These are phyloP conservation scores for Lucilia cuprina DNA, from an alignment of 1,140 invertebrate species.

Conservation along the genomic window DNA sequence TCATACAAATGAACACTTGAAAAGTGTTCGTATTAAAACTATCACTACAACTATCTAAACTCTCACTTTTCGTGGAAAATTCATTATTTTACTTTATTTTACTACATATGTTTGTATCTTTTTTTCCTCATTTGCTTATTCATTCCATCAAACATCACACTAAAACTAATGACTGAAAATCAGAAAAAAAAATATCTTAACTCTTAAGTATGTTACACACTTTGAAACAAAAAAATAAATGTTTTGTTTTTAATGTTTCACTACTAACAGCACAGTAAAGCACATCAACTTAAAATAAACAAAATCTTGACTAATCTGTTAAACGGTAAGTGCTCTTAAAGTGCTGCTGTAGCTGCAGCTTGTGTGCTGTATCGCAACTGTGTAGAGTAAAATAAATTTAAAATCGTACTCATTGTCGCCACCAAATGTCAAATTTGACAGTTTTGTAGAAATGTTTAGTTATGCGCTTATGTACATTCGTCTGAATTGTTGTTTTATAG, in stretches of 20 bases:
- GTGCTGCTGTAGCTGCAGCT: neutral
- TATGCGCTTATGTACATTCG: neutral
- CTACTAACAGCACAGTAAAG: neutral
- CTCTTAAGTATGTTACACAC: neutral
- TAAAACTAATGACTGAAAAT: neutral
- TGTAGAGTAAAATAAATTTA: slow-evolving; percentile 3
- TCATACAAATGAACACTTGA: neutral
- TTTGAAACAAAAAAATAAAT: neutral
- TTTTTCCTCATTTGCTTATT: neutral
- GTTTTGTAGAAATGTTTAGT: neutral
- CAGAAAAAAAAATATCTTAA: neutral
- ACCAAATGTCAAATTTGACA: slow-evolving; percentile 11
- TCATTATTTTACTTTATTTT: neutral
- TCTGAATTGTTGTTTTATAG: too few relatives aligned
- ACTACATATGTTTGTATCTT: neutral
- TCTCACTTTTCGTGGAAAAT: slow-evolving; percentile 14
- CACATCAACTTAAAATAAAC: neutral
- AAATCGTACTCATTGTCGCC: slow-evolving; percentile 16
- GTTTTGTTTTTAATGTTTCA: neutral
- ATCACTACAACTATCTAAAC: neutral
- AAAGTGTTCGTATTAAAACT: neutral
- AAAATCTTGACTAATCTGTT: slow-evolving; percentile 9
- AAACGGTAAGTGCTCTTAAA: slow-evolving; percentile 2
- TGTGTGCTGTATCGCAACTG: neutral
- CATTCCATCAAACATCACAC: neutral